Conservation (phyloP, 1,140 invertebrate species). For the Pinna nobilis region DNA sequence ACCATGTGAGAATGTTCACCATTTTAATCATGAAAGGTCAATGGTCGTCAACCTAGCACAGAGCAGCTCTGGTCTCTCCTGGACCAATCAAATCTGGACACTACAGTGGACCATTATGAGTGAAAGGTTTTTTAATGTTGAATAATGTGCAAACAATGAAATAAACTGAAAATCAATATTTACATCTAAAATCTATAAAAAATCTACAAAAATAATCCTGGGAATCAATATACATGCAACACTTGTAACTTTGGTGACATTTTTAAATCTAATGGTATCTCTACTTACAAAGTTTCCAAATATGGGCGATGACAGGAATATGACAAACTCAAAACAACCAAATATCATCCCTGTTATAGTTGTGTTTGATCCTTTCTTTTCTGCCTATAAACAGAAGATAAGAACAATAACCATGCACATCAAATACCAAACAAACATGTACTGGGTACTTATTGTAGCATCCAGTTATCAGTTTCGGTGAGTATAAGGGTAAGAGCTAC, state of each 20-base stretch:
- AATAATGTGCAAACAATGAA: conserved; percentile 90
- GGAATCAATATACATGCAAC: background rate
- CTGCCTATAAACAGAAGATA: conserved; percentile 79
- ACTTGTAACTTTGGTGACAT: background rate
- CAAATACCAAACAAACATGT: too few species aligned
- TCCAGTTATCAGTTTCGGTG: too few species aligned
- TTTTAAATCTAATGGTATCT: background rate
- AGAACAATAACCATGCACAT: too few species aligned
- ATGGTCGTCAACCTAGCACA: too few species aligned
- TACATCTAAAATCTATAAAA: background rate
- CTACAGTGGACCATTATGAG: too few species aligned
- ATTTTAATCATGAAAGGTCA: too few species aligned
- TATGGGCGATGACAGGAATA: conserved; percentile 90
- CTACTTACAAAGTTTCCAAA: conserved; percentile 84
- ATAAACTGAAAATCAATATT: conserved; percentile 90
- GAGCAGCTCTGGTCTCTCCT: too few species aligned
- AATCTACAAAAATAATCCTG: background rate
- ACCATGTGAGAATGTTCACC: too few species aligned
- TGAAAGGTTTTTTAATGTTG: conserved; percentile 12
- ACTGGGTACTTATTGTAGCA: too few species aligned
- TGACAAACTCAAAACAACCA: conserved; percentile 92
- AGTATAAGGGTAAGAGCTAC: too few species aligned
- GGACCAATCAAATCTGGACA: too few species aligned
- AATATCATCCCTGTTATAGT: conserved; percentile 95
- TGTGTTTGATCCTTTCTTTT: conserved; percentile 88